These are phyloP conservation scores for Drosophila pegasa DNA, from an alignment of 2,888 invertebrate genomes.

Conservation along the genomic window DNA sequence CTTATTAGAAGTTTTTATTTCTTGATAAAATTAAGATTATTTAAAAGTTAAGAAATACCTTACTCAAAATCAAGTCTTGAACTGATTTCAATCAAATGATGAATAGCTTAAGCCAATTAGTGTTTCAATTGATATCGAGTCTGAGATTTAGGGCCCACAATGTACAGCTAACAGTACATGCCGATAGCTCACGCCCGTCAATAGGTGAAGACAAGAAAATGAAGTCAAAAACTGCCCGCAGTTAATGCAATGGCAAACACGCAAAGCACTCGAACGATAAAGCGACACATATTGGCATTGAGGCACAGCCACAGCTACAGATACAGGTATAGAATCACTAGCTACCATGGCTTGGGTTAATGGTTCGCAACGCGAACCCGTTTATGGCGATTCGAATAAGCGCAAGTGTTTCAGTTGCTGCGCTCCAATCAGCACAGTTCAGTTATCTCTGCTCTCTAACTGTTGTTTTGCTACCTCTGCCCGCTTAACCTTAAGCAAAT, in stretches of 20 bases:
- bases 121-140: neutral
- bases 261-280: conserved; percentile 35
- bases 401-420: conserved; percentile 51
- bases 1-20: too few relatives aligned
- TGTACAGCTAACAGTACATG: neutral
- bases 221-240: conserved; percentile 17
- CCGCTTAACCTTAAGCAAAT: conserved; percentile 53
- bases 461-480: conserved; percentile 35
- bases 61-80: too few relatives aligned
- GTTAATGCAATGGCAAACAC: conserved; percentile 37
- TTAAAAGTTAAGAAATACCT: too few relatives aligned
- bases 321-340: neutral
- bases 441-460: conserved; percentile 46
- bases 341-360: conserved; percentile 23
- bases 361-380: conserved; percentile 43
- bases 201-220: conserved; percentile 6
- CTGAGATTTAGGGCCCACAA: neutral
- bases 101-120: neutral
- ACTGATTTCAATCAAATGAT: too few relatives aligned
- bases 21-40: too few relatives aligned
- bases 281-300: conserved; percentile 57
- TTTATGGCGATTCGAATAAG: conserved; percentile 40
- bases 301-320: conserved; percentile 15
- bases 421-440: conserved; percentile 6
- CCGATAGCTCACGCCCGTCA: conserved; percentile 13